phyloP scores from a whole-genome alignment of 2,888 invertebrate genomes.

The Neoaliturus tenellus region DNA sequence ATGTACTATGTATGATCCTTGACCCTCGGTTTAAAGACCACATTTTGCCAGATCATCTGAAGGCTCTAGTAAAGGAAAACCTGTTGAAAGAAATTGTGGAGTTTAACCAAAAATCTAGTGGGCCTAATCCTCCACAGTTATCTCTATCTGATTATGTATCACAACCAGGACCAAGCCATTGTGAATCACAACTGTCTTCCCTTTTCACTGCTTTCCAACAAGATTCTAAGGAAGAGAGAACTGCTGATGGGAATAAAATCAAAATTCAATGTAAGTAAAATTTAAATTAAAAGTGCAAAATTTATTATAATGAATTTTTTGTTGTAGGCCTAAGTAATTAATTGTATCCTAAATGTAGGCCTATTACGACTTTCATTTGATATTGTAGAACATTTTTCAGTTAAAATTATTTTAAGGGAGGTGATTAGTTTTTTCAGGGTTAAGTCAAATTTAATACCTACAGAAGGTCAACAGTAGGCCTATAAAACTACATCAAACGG shows the following conservation, averaged over 20 bases:
- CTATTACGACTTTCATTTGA: no score
- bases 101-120: neutral
- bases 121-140: neutral
- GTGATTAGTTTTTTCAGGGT: no score
- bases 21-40: slow-evolving; percentile 2
- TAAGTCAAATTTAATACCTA: no score
- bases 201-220: neutral
- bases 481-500: no score
- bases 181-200: neutral
- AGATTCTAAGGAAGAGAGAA: neutral
- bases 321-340: neutral
- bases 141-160: neutral
- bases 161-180: neutral
- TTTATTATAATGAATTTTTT: neutral
- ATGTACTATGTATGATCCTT: neutral
- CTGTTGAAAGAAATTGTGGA: neutral
- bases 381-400: no score
- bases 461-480: no score
- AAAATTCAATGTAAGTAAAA: neutral
- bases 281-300: neutral
- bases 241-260: neutral
- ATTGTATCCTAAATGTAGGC: no score
- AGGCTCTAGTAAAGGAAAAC: neutral
- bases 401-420: no score
- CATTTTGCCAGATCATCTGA: neutral